phyloP scores from a whole-genome alignment of 2,888 invertebrate genomes.

The Ceraclea dissimilis region DNA sequence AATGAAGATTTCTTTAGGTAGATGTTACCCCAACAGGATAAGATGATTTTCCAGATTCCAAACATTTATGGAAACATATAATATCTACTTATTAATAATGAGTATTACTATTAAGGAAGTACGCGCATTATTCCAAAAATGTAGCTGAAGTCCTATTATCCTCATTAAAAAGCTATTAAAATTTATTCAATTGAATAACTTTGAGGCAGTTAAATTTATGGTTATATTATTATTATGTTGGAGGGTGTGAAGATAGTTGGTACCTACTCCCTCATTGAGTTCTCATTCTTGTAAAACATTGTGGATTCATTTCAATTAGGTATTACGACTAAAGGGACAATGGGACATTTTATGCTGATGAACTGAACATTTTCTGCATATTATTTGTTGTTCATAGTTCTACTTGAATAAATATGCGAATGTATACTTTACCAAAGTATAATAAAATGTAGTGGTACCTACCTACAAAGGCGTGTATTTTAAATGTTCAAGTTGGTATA shows the following conservation, averaged over 20 bases:
- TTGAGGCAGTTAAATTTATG: background rate
- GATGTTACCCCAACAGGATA: background rate
- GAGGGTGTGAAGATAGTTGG: background rate
- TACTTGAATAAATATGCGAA: too few relatives aligned
- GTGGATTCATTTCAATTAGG: too few relatives aligned
- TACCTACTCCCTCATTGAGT: background rate
- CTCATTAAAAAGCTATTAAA: conserved; percentile 2
- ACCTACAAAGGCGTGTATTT: too few relatives aligned
- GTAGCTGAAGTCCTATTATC: background rate
- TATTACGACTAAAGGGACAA: too few relatives aligned
- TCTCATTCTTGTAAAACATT: background rate
- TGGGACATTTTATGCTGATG: too few relatives aligned
- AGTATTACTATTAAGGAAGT: background rate
- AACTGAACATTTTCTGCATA: too few relatives aligned
- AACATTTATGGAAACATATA: background rate
- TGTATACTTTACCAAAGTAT: too few relatives aligned
- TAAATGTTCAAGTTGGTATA: too few relatives aligned
- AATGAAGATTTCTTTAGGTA: background rate
- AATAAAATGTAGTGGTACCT: too few relatives aligned
- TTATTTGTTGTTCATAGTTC: too few relatives aligned
- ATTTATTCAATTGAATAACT: conserved; percentile 2
- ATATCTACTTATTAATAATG: too few relatives aligned
- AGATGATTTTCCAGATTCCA: background rate
- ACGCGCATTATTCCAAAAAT: background rate
- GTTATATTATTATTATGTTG: background rate